These are phyloP conservation scores for Chloebia gouldiae DNA, from an alignment of 2,113 vertebrate species.

Conservation along the genomic window DNA sequence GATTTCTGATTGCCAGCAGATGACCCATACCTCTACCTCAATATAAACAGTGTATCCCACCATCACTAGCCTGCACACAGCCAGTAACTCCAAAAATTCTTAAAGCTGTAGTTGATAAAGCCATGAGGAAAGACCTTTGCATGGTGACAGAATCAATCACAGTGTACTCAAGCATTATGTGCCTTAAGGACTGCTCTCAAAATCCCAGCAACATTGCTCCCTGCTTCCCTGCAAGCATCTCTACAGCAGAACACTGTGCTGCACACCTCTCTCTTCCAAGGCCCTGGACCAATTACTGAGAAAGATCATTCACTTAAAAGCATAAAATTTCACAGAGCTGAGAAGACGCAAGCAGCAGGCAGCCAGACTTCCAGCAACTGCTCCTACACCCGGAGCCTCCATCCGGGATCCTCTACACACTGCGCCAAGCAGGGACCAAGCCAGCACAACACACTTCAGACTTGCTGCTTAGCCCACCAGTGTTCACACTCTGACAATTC, in stretches of 20 bases:
- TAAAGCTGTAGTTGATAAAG: background rate
- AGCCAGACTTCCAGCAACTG: background rate
- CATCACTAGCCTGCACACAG: background rate
- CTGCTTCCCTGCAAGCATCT: background rate
- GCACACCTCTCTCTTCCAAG: background rate
- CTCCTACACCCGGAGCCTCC: background rate
- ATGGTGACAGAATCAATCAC: background rate
- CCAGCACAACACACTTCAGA: background rate
- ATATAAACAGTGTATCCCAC: background rate
- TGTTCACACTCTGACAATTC: background rate
- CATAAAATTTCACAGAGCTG: background rate
- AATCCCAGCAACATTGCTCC: background rate
- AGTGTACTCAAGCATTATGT: fast-evolving
- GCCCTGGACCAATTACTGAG: background rate
- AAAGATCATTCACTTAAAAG: background rate
- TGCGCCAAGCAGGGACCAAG: background rate
- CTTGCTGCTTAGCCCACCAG: background rate
- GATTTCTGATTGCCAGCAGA: background rate
- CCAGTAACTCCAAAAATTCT: background rate
- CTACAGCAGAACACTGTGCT: background rate
- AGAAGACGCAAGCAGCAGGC: background rate
- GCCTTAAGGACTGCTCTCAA: background rate
- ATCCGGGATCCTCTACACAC: background rate
- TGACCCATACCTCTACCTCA: background rate
- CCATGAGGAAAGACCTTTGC: background rate